Percentiles rank a stretch among this genome's conserved stretches.
Evolutionary conservation across 2,113 vertebrate genomes (phyloP).

Genomic region (Tragelaphus scriptus): DNA sequence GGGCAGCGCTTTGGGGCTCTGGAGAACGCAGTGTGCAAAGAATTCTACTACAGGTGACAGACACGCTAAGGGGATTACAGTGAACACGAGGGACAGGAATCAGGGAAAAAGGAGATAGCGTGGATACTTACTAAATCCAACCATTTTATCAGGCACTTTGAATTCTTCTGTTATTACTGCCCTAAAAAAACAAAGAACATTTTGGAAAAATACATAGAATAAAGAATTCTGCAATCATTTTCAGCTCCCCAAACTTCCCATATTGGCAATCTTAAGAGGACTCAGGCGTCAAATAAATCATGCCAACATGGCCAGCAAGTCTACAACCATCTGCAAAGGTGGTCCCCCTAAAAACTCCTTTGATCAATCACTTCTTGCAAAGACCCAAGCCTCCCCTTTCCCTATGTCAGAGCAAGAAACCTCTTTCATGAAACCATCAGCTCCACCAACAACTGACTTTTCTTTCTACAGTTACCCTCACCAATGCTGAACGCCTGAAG

Average conservation of each 20-base stretch:
- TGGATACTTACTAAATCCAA: slow-evolving; percentile 98
- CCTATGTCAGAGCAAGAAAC: not conserved
- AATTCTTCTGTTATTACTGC: slow-evolving; percentile 97
- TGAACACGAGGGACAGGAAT: not conserved
- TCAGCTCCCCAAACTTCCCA: not conserved
- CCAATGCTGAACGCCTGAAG: not conserved
- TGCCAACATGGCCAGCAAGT: not conserved
- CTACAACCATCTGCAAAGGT: not conserved
- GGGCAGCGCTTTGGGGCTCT: not conserved
- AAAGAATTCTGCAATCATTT: slow-evolving; percentile 3
- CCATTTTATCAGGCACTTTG: slow-evolving; percentile 99
- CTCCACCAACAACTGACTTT: not conserved
- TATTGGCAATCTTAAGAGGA: not conserved
- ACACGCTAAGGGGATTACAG: accelerated
- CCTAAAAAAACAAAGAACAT: slow-evolving; percentile 79
- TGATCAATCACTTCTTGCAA: not conserved
- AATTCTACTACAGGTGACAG: not conserved
- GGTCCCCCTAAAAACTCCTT: accelerated
- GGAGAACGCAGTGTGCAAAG: accelerated
- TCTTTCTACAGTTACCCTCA: too few relatives aligned
- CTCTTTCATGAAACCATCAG: not conserved
- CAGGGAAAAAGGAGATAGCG: not conserved
- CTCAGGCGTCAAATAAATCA: not conserved
- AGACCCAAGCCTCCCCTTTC: not conserved
- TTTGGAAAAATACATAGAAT: slow-evolving; percentile 7